Base-by-base conservation (phyloP, 2,113 vertebrate genomes). In the Tinamus guttatus region DNA sequence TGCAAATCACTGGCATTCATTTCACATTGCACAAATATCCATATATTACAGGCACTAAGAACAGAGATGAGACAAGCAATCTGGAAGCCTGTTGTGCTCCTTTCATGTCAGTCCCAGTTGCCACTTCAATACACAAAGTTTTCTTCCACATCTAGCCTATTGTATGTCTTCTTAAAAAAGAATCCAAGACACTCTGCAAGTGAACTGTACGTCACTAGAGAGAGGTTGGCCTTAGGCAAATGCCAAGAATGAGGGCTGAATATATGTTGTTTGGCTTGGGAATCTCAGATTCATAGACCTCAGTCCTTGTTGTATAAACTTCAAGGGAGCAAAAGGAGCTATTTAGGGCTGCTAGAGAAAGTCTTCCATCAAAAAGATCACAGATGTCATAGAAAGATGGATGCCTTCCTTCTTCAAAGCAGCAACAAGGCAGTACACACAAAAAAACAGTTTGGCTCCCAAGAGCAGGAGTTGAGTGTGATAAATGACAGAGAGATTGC, bases 201-300 rank as follows among this genome's bases (percentile, higher is more conserved):
- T 60, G 51, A 77, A 30, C 81, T 28, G 5, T 2, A 20, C 49
- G 65, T 43, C 91, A 87, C 56, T 68, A 70, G 79, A 81, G 85
- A 82, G 81, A 95, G 47, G 41, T 6, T 90, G 63, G 89, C 90
- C 93, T 90, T 45, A 93, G 93, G 94, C 91, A 91, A 94, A 82
- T 69, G 54, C 36, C 85, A 76, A 52, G 30, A 76, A 69, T 47
- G 84, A 84, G 62, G 69, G 68, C 24, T 63, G 67, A 69, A 36
- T 30, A 2, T 11, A 20, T 79, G 93, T 38, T 62, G 56, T 69
- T 96, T 74, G 73, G 36, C 47, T 78, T 60, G 38, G 59, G 52
- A 75, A 49, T 58, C 62, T 81, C 88, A 28, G 58, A 74, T 81
- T 93, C 59, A 40, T 0, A 68, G 47, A 40, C 9, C 2, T 24